Conservation (phyloP, 2,113 vertebrate genomes). For the Albula glossodonta region DNA sequence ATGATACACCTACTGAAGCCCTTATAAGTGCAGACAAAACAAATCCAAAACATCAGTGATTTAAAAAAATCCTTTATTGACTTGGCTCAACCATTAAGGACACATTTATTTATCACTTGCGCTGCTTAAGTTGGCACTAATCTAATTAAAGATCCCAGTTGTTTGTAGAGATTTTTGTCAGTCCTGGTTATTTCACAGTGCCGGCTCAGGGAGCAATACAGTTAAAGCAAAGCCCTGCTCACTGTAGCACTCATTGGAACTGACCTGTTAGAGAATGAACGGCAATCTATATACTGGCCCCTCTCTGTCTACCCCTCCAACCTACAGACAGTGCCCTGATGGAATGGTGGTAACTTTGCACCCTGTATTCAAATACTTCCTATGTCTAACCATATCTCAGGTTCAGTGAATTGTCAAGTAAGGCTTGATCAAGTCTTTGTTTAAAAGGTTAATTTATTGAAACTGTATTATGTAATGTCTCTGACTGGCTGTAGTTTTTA, state of each 20-base stretch:
- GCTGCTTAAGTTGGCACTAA: neutral
- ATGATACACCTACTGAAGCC: neutral
- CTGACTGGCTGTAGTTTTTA: neutral
- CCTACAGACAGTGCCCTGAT: neutral
- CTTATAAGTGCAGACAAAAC: neutral
- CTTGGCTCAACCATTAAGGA: neutral
- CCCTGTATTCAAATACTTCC: neutral
- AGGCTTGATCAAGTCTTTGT: neutral
- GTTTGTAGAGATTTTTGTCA: neutral
- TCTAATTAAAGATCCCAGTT: neutral
- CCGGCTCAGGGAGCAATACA: neutral
- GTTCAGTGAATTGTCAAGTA: too few relatives aligned
- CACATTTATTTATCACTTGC: neutral
- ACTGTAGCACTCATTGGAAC: neutral
- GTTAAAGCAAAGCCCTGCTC: neutral
- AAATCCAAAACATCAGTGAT: neutral
- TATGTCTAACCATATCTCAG: neutral
- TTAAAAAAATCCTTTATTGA: constrained; percentile 11
- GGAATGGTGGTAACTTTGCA: too few relatives aligned
- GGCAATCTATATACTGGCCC: neutral
- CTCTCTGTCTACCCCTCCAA: neutral
- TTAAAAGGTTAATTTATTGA: neutral
- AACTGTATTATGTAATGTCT: neutral
- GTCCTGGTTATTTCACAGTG: neutral
- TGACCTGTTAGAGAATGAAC: neutral